These are phyloP conservation scores for Neotragus moschatus DNA, from an alignment of 2,113 vertebrate species.

Conservation along the genomic window DNA sequence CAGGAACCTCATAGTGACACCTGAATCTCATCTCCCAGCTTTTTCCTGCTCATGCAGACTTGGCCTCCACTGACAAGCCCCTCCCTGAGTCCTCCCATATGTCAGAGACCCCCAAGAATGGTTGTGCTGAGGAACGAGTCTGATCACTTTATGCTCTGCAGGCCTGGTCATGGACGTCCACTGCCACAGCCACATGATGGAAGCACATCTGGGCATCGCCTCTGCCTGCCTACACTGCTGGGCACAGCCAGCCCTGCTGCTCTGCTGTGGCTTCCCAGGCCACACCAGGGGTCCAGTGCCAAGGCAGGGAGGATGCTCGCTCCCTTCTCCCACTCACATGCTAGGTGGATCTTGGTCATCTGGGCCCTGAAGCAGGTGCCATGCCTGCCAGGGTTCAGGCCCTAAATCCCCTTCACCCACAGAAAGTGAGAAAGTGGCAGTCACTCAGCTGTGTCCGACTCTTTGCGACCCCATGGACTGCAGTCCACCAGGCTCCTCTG, in stretches of 20 bases:
- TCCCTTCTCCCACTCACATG: too few relatives aligned
- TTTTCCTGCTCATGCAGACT: background rate
- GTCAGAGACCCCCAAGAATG: background rate
- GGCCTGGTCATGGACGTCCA: background rate
- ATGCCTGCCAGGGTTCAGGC: background rate
- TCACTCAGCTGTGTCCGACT: background rate
- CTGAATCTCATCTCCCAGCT: background rate
- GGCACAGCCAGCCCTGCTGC: background rate
- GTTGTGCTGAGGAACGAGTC: background rate
- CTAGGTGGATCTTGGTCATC: background rate
- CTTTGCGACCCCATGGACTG: background rate
- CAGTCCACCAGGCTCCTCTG: background rate
- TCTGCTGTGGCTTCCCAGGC: background rate
- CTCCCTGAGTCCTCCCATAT: background rate
- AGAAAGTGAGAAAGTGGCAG: background rate
- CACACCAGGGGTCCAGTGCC: background rate
- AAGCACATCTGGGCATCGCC: background rate
- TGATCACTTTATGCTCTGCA: background rate
- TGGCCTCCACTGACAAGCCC: background rate
- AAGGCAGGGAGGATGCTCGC: fast-evolving
- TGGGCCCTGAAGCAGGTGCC: background rate
- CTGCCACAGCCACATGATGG: background rate
- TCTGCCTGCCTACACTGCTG: background rate
- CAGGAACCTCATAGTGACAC: background rate
- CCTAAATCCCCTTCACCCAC: background rate